A percentile compares a stretch with the other conserved stretches of the same genome.
Evolutionary conservation across 2,888 invertebrate species (phyloP).

Genomic region (Apotomis betuletana): DNA sequence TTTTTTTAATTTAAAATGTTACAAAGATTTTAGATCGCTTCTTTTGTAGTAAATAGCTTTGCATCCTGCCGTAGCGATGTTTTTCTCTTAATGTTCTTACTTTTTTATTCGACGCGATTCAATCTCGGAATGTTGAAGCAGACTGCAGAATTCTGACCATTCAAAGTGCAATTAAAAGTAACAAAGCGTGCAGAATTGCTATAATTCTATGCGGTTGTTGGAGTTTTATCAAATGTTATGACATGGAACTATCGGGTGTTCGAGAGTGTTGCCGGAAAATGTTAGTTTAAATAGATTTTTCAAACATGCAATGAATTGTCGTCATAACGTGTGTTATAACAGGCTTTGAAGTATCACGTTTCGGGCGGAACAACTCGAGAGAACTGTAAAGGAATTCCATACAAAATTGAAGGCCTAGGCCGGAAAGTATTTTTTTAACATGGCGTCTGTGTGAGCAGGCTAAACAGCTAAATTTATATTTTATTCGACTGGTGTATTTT

Average conservation of each 20-base stretch:
- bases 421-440: no score
- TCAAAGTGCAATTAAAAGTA: constrained; percentile 26
- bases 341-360: no score
- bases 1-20: no score
- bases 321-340: no score
- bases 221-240: constrained; percentile 6
- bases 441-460: no score
- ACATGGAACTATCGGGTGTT: constrained; percentile 3
- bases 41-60: not conserved
- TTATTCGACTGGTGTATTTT: no score
- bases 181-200: constrained; percentile 33
- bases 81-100: not conserved
- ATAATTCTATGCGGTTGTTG: constrained; percentile 16
- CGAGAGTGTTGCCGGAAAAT: not conserved
- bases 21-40: not conserved
- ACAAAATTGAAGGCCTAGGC: no score
- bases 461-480: no score
- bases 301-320: no score
- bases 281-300: not conserved
- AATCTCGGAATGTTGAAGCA: not conserved
- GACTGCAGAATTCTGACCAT: constrained; percentile 2
- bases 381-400: no score
- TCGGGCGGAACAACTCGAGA: no score
- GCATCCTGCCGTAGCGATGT: not conserved
- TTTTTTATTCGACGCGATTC: constrained; percentile 3